Evolutionary conservation across 2,113 vertebrate species (phyloP).

Genomic region (Catharus fuscescens): DNA sequence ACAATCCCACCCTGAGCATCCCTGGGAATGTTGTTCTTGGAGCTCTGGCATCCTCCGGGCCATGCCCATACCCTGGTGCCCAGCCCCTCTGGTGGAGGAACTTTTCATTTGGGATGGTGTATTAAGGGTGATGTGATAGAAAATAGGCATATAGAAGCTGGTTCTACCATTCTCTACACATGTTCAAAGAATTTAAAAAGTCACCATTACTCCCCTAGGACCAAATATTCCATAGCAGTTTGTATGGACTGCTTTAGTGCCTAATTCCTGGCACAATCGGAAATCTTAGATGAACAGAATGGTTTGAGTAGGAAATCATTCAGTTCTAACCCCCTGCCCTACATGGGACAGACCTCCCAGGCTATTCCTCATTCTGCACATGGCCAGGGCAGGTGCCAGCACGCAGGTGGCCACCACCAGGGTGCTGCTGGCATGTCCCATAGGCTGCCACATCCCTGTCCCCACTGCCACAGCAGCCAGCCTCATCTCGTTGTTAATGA

Average conservation of each 20-base stretch:
- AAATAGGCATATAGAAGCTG: background rate
- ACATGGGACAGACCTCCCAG: background rate
- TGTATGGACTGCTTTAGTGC: background rate
- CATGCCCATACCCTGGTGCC: background rate
- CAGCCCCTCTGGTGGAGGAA: background rate
- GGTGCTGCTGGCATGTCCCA: background rate
- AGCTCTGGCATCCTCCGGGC: background rate
- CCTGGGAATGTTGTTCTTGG: accelerated
- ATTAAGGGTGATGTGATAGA: background rate
- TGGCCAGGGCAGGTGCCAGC: background rate
- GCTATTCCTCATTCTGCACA: background rate
- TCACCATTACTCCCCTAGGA: background rate
- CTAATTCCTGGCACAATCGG: background rate
- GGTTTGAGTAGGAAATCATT: background rate
- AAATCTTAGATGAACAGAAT: background rate
- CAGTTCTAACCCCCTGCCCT: background rate
- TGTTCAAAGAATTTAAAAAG: background rate
- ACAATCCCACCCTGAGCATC: background rate
- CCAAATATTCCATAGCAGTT: background rate
- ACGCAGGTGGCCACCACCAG: accelerated
- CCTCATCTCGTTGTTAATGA: background rate
- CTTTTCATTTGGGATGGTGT: background rate
- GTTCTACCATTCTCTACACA: background rate
- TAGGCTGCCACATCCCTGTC: background rate
- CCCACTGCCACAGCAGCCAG: background rate